Evolutionary conservation across 2,113 vertebrate genomes (phyloP).

Genomic region (Tychaedon coryphoeus): DNA sequence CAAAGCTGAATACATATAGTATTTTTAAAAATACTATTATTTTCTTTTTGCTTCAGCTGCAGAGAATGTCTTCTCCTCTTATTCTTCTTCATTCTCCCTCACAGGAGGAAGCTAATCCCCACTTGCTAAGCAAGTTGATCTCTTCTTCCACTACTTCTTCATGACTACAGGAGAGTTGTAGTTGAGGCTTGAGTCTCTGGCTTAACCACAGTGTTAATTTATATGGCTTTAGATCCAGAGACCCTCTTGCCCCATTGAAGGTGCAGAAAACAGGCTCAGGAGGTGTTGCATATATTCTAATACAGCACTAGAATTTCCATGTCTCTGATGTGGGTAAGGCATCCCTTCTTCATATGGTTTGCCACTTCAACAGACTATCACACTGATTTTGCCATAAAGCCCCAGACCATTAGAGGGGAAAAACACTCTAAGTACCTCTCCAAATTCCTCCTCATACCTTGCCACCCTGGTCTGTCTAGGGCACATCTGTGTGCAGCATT

Average conservation of each 20-base stretch:
- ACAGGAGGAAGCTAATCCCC: not conserved
- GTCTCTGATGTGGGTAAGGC: not conserved
- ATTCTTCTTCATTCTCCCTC: not conserved
- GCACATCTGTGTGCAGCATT: not conserved
- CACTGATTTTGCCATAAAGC: not conserved
- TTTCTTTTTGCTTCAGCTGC: not conserved
- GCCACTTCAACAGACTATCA: not conserved
- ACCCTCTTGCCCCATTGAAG: fast-evolving
- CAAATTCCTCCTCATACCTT: not conserved
- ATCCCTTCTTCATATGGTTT: not conserved
- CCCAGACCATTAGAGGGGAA: fast-evolving
- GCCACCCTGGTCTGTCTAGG: not conserved
- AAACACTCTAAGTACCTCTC: not conserved
- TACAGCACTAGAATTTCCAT: fast-evolving
- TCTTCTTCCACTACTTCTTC: not conserved
- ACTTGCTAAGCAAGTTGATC: not conserved
- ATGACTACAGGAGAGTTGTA: not conserved
- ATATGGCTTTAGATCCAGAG: not conserved
- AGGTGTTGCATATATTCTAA: not conserved
- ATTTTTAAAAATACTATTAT: too few species aligned
- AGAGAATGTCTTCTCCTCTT: not conserved
- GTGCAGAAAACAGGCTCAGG: not conserved
- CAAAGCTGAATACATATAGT: not conserved
- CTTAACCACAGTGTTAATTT: not conserved
- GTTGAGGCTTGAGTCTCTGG: not conserved